These are phyloP conservation scores for Diorhabda sublineata DNA, from an alignment of 1,140 invertebrate genomes.

Conservation along the genomic window DNA sequence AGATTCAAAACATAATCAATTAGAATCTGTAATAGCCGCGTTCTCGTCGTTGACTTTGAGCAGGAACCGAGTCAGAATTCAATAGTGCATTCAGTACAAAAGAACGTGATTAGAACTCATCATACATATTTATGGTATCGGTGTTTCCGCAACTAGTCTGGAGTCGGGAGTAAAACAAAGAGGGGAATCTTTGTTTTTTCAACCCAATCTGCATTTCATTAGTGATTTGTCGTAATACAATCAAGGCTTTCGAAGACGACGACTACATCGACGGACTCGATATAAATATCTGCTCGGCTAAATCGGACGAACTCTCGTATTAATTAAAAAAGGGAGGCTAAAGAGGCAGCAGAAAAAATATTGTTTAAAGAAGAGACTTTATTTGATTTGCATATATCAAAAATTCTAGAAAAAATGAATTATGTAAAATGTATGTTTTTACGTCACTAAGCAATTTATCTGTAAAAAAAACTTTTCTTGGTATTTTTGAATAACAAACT, in stretches of 20 bases:
- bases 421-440: too few relatives aligned
- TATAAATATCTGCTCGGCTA: constrained; percentile 1
- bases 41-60: background rate
- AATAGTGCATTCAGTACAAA: constrained; percentile 19
- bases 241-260: constrained; percentile 1
- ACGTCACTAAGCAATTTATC: too few relatives aligned
- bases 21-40: constrained; percentile 20
- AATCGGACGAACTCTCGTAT: background rate
- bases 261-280: background rate
- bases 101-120: constrained; percentile 22
- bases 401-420: too few relatives aligned
- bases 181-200: constrained; percentile 21
- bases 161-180: constrained; percentile 17
- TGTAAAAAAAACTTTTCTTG: too few relatives aligned
- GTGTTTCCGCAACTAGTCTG: constrained; percentile 18
- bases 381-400: too few relatives aligned
- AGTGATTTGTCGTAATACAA: constrained; percentile 19
- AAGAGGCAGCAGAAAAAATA: background rate
- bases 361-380: too few relatives aligned
- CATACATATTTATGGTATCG: constrained; percentile 18
- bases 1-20: constrained; percentile 17
- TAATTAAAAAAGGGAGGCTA: background rate
- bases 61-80: constrained; percentile 6
- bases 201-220: constrained; percentile 19
- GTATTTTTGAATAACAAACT: too few relatives aligned